phyloP scores from a whole-genome alignment of 2,797 vertebrate genomes.

The Karalla daura region DNA sequence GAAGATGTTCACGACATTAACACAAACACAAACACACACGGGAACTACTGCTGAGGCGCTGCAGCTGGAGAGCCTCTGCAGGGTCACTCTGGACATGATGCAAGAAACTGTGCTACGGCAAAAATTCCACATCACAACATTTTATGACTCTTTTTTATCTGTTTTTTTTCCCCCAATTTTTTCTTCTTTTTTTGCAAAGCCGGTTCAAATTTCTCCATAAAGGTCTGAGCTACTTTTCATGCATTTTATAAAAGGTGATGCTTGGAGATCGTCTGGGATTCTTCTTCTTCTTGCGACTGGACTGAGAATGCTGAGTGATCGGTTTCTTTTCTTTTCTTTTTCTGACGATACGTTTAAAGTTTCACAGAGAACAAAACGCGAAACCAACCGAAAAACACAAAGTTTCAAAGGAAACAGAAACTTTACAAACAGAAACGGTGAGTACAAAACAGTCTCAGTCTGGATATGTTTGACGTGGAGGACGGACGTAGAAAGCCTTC shows the following conservation, averaged over 20 bases:
- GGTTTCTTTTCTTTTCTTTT: slow-evolving; percentile 23
- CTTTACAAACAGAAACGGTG: slow-evolving; percentile 45
- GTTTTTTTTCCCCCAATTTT: slow-evolving; percentile 41
- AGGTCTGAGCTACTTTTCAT: slow-evolving; percentile 78
- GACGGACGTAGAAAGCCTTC: slow-evolving; percentile 45
- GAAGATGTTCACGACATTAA: slow-evolving; percentile 76
- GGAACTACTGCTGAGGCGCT: slow-evolving; percentile 65
- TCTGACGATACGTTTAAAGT: slow-evolving; percentile 25
- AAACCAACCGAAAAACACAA: slow-evolving; percentile 18
- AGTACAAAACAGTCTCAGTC: slow-evolving; percentile 67
- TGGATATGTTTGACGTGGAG: slow-evolving; percentile 56
- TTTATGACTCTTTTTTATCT: slow-evolving; percentile 48
- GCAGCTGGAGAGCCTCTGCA: no score
- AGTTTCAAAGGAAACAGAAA: slow-evolving; percentile 37
- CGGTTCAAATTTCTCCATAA: slow-evolving; percentile 42
- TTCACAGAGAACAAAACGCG: slow-evolving; percentile 5
- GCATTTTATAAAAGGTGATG: slow-evolving; percentile 75
- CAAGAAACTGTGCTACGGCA: slow-evolving; percentile 83
- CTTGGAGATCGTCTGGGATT: slow-evolving; percentile 19
- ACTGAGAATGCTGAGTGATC: no score
- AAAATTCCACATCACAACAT: slow-evolving; percentile 77
- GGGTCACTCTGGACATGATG: slow-evolving; percentile 72
- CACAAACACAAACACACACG: slow-evolving; percentile 78
- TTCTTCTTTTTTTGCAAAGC: slow-evolving; percentile 52
- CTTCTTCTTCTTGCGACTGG: no score